Evolutionary conservation across 2,888 invertebrate genomes (phyloP), one percentile per base, ranked within the genome.

Genomic region (Agriopis marginaria): DNA sequence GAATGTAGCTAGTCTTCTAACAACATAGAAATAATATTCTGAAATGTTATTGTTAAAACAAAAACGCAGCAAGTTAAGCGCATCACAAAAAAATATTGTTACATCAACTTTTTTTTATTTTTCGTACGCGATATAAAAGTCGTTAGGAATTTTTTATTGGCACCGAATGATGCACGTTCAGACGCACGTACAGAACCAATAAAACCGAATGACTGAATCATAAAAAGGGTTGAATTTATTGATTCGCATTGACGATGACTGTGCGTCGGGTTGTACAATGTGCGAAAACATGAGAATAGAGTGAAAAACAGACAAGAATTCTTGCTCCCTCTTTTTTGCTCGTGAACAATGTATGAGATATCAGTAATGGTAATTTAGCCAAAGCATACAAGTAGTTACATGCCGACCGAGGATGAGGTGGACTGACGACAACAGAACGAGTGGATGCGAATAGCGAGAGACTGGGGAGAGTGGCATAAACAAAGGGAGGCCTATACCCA

Each of bases 161-260:
- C 83, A 75, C 80, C 77, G 87, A 89, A 91, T 91, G 91, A 91
- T 92, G 89, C 90, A 89, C 89, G 86, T 86, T 86, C 83, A 82
- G 86, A 82, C 84, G 83, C 89, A 88, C 90, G 89, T 91, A 90
- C 85, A 85, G 81, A 78, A 72, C 79, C 85, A 89, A 92, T 93
- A 92, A 93, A 93, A 92, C 73, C 82, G 86, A 91, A 92, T 89
- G 91, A 87, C 87, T 86, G 87, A 89, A 89, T 91, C 90, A 86
- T 92, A 92, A 92, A 92, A 91, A 87, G 90, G 90, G 91, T 91
- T 91, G 88, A 91, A 92, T 92, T 91, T 92, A 93, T 92, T 91
- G 91, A 92, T 90, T 91, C 88, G 79, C 86, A 90, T 90, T 89
- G 90, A 87, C 88, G 85, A 90, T 88, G 87, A 87, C 87, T 59